Base-by-base conservation (phyloP, 2,888 invertebrate species). In the Siphonodentalium dalli region DNA sequence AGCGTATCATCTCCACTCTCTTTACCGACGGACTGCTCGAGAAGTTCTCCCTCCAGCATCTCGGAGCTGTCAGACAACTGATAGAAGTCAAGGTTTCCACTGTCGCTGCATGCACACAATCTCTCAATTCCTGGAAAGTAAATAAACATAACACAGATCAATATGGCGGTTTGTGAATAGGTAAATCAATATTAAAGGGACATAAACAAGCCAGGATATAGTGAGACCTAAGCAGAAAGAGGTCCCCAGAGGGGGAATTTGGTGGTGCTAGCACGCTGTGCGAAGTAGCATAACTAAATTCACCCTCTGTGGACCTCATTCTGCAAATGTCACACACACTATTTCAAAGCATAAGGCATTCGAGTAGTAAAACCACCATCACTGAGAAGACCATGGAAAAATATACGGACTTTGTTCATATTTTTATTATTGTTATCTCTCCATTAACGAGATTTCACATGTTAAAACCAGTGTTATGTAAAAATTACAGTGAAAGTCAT, bases 101-200 rank as follows among this genome's bases (percentile, higher is more conserved):
- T 86, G 66, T 87, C 87, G 0, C 93, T 92, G 37, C 91, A 90
- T 2, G 89, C 90, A 79, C 93, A 93, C 27, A 94, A 84, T 41
- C 92, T 86, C 74, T 94, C 93, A 54, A 93, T 86, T 77, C 88
- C 88, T 87, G 65, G 4, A 60, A 62, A n/a, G 13, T 27, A 20
- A 26, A 18, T 18, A 18, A 47, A 29, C 23, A 42, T 27, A 15
- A 27, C 13, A 39, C 4, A 33, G 23, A 2, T 35, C n/a, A 15
- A 37, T 15, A 37, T 37, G 18, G 15, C 37, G 13, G 13, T 8
- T 37, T 8, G 9, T 37, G n/a, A n/a, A n/a, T n/a, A n/a, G n/a
- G n/a, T n/a, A n/a, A 11, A 15, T 37, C 8, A 15, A 8, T 37
- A 37, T 37, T 3, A 20, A 7, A 38, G 5, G n/a, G 3, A 38